A percentile compares a stretch with the other conserved stretches of the same genome.
Conservation (phyloP, 2,888 invertebrate genomes). For the Diploptera punctata region DNA sequence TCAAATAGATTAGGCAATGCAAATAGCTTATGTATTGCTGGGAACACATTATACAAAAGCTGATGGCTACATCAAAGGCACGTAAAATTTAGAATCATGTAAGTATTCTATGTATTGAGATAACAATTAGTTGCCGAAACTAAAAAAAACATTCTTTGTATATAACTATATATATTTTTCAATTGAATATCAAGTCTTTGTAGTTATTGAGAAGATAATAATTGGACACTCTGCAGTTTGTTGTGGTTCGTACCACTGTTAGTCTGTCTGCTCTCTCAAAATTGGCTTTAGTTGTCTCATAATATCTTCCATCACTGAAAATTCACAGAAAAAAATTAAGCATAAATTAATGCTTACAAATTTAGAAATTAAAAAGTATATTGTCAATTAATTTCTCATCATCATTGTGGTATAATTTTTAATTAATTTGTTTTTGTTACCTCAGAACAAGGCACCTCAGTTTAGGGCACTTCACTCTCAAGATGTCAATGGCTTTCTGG, state of each 20-base stretch:
- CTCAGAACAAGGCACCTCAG: slow-evolving; percentile 92
- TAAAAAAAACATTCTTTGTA: too few species aligned
- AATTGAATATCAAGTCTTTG: slow-evolving; percentile 96
- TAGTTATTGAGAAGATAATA: slow-evolving; percentile 93
- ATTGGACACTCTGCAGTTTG: slow-evolving; percentile 93
- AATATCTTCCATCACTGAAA: slow-evolving; percentile 95
- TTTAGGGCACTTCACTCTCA: slow-evolving; percentile 94
- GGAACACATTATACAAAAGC: too few species aligned
- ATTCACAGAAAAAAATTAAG: too few species aligned
- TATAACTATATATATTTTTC: background rate
- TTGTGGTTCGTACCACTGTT: slow-evolving; percentile 96
- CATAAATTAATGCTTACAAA: slow-evolving; percentile 19
- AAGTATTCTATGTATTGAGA: too few species aligned
- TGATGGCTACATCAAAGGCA: too few species aligned
- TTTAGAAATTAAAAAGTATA: slow-evolving; percentile 34
- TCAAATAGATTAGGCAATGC: too few species aligned
- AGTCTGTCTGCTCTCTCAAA: slow-evolving; percentile 97
- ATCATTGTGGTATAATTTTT: too few species aligned
- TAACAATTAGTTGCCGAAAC: too few species aligned
- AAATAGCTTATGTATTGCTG: too few species aligned
- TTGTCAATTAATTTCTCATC: too few species aligned
- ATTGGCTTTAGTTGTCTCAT: slow-evolving; percentile 98
- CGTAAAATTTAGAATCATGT: too few species aligned
- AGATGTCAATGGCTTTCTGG: slow-evolving; percentile 97
- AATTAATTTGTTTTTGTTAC: slow-evolving; percentile 56